Evolutionary conservation across 2,888 invertebrate genomes (phyloP).

Genomic region (Netelia inedita): DNA sequence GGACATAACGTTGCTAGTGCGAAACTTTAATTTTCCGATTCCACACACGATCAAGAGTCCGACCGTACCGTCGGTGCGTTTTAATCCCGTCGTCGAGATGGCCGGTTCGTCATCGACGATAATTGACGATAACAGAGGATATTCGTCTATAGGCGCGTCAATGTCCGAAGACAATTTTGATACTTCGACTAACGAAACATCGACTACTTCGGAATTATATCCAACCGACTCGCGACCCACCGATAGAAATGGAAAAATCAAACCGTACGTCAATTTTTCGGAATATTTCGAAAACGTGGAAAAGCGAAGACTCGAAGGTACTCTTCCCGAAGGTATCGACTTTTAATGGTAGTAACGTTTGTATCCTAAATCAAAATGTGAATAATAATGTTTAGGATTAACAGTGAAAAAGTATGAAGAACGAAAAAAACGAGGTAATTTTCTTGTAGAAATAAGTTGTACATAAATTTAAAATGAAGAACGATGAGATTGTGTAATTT

Average conservation of each 20-base stretch:
- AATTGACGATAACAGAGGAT: constrained; percentile 72
- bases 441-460: constrained; percentile 47
- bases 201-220: constrained; percentile 81
- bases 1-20: constrained; percentile 93
- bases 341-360: constrained; percentile 77
- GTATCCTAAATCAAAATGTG: constrained; percentile 17
- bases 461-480: constrained; percentile 50
- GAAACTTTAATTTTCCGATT: constrained; percentile 94
- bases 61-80: constrained; percentile 86
- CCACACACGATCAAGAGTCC: constrained; percentile 88
- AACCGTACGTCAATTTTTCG: constrained; percentile 94
- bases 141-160: constrained; percentile 71
- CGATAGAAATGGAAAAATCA: constrained; percentile 90
- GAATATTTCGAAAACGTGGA: constrained; percentile 92
- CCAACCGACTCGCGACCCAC: constrained; percentile 84
- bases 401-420: background rate
- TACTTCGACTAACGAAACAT: constrained; percentile 83
- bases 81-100: constrained; percentile 88
- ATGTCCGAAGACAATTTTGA: constrained; percentile 78
- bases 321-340: constrained; percentile 88
- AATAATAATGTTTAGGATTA: constrained; percentile 22
- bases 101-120: constrained; percentile 79
- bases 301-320: constrained; percentile 89
- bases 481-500: constrained; percentile 10
- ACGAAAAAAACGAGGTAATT: background rate